These are phyloP conservation scores for Sympetrum striolatum DNA, from an alignment of 2,888 invertebrate genomes.

Conservation along the genomic window DNA sequence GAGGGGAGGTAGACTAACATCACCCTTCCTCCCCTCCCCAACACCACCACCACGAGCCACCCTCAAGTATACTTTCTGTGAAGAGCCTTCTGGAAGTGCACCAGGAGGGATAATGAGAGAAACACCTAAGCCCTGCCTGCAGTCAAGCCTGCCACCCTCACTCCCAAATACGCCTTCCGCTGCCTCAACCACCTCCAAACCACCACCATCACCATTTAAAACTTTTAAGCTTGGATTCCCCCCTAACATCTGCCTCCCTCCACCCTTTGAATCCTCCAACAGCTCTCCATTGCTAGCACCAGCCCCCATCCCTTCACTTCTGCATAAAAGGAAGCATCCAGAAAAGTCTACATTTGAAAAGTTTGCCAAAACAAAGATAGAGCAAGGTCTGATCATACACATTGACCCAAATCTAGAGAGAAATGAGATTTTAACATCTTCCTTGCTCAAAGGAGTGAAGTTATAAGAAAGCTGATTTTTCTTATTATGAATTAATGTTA, in stretches of 20 bases:
- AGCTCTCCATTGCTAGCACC: neutral
- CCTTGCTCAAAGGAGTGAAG: too few relatives aligned
- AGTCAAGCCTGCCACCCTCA: constrained; percentile 82
- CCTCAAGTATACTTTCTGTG: constrained; percentile 93
- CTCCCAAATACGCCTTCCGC: constrained; percentile 71
- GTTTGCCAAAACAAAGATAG: too few relatives aligned
- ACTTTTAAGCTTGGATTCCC: neutral
- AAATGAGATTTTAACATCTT: too few relatives aligned
- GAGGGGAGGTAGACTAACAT: constrained; percentile 73
- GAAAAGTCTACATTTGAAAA: neutral
- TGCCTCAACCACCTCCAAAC: constrained; percentile 54
- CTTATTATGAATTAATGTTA: too few relatives aligned
- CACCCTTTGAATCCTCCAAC: constrained; percentile 6
- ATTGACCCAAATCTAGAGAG: too few relatives aligned
- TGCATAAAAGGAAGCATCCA: constrained; percentile 18
- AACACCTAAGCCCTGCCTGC: constrained; percentile 87
- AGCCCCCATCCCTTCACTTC: constrained; percentile 14
- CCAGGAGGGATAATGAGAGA: constrained; percentile 87
- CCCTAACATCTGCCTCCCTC: neutral
- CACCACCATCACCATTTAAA: constrained; percentile 20
- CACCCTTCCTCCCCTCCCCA: constrained; percentile 53
- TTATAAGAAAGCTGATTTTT: too few relatives aligned
- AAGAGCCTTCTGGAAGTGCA: constrained; percentile 80
- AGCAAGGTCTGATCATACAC: too few relatives aligned
- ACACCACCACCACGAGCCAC: constrained; percentile 71